These are phyloP conservation scores for Rhinolophus ferrumequinum DNA, from an alignment of 2,113 vertebrate species.

Conservation along the genomic window DNA sequence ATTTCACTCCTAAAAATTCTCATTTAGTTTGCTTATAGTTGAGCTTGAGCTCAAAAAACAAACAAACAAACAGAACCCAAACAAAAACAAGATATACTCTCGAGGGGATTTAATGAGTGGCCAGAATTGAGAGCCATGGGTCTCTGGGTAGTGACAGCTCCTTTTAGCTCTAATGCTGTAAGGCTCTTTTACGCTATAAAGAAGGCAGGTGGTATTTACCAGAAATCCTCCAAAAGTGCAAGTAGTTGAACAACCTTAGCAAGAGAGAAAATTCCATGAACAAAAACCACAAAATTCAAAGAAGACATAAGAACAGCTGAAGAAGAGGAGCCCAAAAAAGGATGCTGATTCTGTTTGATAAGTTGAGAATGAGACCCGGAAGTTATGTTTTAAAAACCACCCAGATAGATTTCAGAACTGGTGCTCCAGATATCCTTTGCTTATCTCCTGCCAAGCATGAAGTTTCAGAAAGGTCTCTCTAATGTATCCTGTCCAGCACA, in stretches of 20 bases:
- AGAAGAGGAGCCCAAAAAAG: neutral
- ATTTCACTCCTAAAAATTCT: neutral
- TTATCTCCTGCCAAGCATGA: neutral
- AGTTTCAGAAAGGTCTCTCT: neutral
- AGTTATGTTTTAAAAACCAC: neutral
- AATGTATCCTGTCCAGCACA: neutral
- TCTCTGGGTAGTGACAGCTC: rapidly evolving
- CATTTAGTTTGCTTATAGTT: neutral
- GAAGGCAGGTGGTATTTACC: neutral
- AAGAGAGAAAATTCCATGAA: neutral
- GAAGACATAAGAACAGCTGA: neutral
- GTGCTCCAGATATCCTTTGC: neutral
- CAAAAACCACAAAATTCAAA: neutral
- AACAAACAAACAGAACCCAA: too few species aligned
- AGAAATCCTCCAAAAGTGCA: neutral
- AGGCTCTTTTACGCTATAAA: neutral
- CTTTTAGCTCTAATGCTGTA: neutral
- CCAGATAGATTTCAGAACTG: neutral
- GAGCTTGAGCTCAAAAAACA: neutral
- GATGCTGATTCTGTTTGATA: neutral
- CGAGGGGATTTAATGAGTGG: neutral
- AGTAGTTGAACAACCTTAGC: neutral
- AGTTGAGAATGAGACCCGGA: neutral
- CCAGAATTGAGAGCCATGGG: neutral
- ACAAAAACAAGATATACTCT: neutral